Conservation (phyloP, 2,888 invertebrate genomes). For the Elmis aenea region DNA sequence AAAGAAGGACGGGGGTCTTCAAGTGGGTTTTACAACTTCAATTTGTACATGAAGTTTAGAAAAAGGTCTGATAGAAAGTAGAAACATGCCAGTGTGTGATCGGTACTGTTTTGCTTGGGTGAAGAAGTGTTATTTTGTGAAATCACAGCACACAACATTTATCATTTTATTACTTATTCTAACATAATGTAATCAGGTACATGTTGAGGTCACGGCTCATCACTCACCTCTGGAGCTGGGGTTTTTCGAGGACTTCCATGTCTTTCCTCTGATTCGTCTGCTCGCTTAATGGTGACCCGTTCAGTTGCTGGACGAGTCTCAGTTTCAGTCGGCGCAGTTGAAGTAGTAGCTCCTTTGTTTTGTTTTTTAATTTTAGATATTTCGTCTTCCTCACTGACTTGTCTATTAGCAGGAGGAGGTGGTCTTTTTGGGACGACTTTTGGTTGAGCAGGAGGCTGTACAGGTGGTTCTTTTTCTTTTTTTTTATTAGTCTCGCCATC, state of each 20-base stretch:
- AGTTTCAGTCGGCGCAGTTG: constrained; percentile 46
- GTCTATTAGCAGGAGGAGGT: constrained; percentile 61
- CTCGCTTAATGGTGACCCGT: constrained; percentile 47
- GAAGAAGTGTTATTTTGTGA: constrained; percentile 24
- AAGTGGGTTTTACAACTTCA: constrained; percentile 13
- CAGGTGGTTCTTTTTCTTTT: constrained; percentile 66
- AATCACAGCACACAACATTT: constrained; percentile 35
- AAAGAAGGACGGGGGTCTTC: constrained; percentile 27
- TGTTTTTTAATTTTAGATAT: constrained; percentile 82
- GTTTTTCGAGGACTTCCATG: constrained; percentile 58
- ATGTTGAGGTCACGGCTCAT: constrained; percentile 46
- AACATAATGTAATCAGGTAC: constrained; percentile 44
- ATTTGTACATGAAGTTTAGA: constrained; percentile 15
- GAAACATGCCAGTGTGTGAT: constrained; percentile 43
- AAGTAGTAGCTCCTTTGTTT: constrained; percentile 68
- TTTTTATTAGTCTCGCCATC: constrained; percentile 71
- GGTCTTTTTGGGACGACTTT: constrained; percentile 51
- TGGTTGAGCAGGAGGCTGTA: constrained; percentile 55
- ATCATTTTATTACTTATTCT: constrained; percentile 32
- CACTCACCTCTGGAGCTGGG: constrained; percentile 74
- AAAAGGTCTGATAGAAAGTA: constrained; percentile 22
- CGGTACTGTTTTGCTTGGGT: constrained; percentile 26
- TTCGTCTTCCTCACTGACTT: constrained; percentile 86
- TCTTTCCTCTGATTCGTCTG: constrained; percentile 44
- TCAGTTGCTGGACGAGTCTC: constrained; percentile 47